Evolutionary conservation across 1,140 invertebrate genomes (phyloP).

Genomic region (Teleogryllus occipitalis): DNA sequence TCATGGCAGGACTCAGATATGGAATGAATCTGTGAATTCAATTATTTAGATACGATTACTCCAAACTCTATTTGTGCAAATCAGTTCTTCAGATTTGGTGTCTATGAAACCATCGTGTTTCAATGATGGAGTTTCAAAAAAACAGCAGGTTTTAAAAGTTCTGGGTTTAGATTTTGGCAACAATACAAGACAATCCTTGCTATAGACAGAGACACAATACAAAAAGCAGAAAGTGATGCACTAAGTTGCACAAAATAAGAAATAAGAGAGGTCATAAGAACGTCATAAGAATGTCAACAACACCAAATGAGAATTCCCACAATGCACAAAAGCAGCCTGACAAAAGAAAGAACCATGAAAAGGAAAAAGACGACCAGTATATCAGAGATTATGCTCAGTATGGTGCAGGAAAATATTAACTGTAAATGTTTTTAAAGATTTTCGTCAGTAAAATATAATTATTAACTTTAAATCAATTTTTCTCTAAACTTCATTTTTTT

Average conservation of each 20-base stretch:
- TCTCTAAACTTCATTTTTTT: too few species aligned
- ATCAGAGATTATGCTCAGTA: neutral
- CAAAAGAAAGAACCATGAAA: neutral
- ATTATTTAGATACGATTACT: constrained; percentile 27
- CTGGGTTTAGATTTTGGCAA: neutral
- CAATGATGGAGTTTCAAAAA: constrained; percentile 15
- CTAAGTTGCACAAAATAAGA: neutral
- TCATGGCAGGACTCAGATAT: constrained; percentile 27
- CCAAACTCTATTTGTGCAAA: constrained; percentile 22
- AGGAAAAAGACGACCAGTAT: neutral
- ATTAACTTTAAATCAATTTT: too few species aligned
- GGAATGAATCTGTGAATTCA: constrained; percentile 27
- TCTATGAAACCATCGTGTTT: constrained; percentile 12
- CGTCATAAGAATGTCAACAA: too few species aligned
- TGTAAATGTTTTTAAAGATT: too few species aligned
- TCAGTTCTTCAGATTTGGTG: constrained; percentile 13
- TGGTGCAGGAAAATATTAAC: neutral
- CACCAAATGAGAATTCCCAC: too few species aligned
- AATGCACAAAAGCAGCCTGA: neutral
- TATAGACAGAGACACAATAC: neutral
- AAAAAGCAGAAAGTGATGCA: neutral
- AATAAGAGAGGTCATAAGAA: too few species aligned
- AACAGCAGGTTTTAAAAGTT: neutral
- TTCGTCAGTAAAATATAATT: too few species aligned
- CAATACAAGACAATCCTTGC: neutral